These are phyloP conservation scores for Osmerus eperlanus DNA, from an alignment of 2,113 vertebrate genomes.

Conservation along the genomic window DNA sequence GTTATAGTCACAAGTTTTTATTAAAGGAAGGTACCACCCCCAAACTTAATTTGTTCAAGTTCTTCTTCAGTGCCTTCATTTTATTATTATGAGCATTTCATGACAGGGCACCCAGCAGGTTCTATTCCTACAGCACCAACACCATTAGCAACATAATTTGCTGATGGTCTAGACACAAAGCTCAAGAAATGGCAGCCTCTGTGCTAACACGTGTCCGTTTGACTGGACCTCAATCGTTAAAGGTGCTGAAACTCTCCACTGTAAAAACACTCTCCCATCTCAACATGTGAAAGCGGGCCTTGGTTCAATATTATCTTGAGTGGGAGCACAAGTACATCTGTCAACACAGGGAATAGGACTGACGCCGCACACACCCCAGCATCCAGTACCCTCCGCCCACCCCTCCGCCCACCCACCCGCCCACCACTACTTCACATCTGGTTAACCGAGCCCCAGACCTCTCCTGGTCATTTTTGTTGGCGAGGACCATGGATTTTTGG, in stretches of 20 bases:
- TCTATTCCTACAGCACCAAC: too few relatives aligned
- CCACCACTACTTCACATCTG: neutral
- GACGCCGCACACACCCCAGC: conserved; percentile 11
- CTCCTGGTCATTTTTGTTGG: conserved; percentile 25
- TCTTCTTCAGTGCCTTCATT: too few relatives aligned
- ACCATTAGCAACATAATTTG: too few relatives aligned
- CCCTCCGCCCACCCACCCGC: neutral
- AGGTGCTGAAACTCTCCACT: conserved; percentile 23
- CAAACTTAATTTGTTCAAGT: too few relatives aligned
- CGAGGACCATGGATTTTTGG: conserved; percentile 11
- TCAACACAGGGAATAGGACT: conserved; percentile 9
- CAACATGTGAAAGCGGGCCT: conserved; percentile 23
- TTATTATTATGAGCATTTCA: too few relatives aligned
- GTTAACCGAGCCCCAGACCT: conserved; percentile 6
- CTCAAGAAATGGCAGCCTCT: too few relatives aligned
- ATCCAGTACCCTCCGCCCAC: neutral
- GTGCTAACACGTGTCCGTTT: too few relatives aligned
- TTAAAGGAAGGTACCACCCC: too few relatives aligned
- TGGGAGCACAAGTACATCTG: conserved; percentile 17
- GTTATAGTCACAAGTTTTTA: too few relatives aligned
- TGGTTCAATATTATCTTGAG: conserved; percentile 42
- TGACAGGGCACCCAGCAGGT: too few relatives aligned
- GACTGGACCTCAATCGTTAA: neutral
- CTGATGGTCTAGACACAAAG: too few relatives aligned
- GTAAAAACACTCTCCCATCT: conserved; percentile 31